These are phyloP conservation scores for Lepidothrix coronata DNA, from an alignment of 2,113 vertebrate species.

Conservation along the genomic window DNA sequence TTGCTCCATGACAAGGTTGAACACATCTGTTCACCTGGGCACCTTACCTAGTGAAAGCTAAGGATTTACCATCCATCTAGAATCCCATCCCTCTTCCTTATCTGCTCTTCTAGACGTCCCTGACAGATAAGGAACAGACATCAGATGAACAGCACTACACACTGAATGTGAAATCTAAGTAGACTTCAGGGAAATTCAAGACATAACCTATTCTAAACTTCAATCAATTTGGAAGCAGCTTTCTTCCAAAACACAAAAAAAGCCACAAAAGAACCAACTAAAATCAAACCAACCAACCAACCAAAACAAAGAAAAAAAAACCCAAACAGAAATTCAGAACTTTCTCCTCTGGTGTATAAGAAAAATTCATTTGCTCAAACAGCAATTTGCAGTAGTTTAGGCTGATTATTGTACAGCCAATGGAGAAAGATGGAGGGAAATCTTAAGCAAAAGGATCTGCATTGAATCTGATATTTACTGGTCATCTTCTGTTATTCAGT, in stretches of 20 bases:
- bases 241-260: background rate
- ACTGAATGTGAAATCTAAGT: background rate
- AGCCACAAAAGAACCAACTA: no score
- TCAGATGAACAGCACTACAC: background rate
- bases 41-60: background rate
- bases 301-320: background rate
- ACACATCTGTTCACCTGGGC: background rate
- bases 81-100: background rate
- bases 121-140: background rate
- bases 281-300: background rate
- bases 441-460: background rate
- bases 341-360: background rate
- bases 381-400: background rate
- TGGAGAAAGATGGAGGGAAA: background rate
- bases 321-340: background rate
- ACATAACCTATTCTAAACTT: background rate
- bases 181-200: background rate
- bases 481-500: background rate
- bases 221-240: background rate
- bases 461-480: background rate
- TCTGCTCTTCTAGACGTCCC: background rate
- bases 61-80: background rate
- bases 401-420: background rate
- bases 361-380: background rate
- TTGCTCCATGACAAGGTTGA: background rate